phyloP scores from a whole-genome alignment of 2,888 invertebrate species.

The Cheilosia vernalis region DNA sequence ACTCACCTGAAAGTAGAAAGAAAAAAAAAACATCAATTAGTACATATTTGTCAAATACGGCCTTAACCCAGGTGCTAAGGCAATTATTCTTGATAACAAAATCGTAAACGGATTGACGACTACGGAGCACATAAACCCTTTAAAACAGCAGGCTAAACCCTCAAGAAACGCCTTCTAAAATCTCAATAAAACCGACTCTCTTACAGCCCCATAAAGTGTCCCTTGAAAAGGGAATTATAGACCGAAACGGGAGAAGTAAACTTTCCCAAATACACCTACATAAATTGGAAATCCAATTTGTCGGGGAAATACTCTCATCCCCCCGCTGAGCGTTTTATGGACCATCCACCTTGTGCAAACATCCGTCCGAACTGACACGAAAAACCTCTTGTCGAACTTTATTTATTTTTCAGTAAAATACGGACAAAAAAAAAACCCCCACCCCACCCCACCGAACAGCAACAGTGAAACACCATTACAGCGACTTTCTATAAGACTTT shows the following conservation, averaged over 20 bases:
- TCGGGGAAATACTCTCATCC: background rate
- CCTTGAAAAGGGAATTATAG: conserved; percentile 46
- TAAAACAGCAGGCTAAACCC: conserved; percentile 33
- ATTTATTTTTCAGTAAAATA: conserved; percentile 26
- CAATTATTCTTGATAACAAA: conserved; percentile 54
- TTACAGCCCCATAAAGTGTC: conserved; percentile 30
- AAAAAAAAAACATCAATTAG: conserved; percentile 27
- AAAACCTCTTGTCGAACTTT: conserved; percentile 35
- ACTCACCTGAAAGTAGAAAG: conserved; percentile 40
- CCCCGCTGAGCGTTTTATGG: conserved; percentile 25
- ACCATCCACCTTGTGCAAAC: conserved; percentile 13
- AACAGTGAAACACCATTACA: background rate
- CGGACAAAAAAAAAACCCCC: background rate
- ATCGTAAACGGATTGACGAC: conserved; percentile 62
- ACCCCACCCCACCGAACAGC: no score
- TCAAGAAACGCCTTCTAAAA: conserved; percentile 27
- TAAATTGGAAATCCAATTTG: conserved; percentile 53
- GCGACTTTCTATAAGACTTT: conserved; percentile 11
- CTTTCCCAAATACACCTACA: background rate
- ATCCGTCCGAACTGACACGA: background rate
- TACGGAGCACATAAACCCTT: conserved; percentile 30
- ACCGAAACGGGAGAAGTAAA: conserved; percentile 20
- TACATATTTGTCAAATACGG: conserved; percentile 28
- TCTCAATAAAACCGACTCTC: conserved; percentile 47
- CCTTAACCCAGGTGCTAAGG: conserved; percentile 25